Conservation (phyloP, 64 coral and sea anemone genomes). For the Pocillopora verrucosa region DNA sequence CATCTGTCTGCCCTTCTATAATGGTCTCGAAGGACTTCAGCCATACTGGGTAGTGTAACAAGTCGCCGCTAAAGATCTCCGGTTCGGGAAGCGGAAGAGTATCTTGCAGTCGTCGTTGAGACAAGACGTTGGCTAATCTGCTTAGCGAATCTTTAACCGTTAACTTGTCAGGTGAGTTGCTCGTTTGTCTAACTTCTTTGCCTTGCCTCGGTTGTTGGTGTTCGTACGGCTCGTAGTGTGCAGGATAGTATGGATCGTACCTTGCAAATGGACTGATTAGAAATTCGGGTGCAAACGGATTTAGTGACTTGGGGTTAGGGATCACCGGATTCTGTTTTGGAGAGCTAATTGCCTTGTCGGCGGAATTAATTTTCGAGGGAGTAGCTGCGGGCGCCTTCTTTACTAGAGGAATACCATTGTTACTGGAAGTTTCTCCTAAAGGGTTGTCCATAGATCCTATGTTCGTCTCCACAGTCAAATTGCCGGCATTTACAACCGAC, state of each 20-base stretch:
- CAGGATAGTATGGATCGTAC: neutral
- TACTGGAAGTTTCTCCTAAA: neutral
- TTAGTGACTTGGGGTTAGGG: too few species aligned
- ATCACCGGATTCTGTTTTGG: too few species aligned
- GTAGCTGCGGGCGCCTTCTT: neutral
- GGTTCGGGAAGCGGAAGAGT: slow-evolving; percentile 39
- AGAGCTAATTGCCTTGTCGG: too few species aligned
- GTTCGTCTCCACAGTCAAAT: slow-evolving; percentile 4
- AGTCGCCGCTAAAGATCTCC: slow-evolving; percentile 43
- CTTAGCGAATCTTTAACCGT: neutral
- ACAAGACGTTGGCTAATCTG: slow-evolving; percentile 31
- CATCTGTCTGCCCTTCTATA: slow-evolving; percentile 26
- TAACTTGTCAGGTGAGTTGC: neutral
- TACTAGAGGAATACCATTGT: neutral
- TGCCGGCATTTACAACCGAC: neutral
- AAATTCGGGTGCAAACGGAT: neutral
- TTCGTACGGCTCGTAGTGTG: neutral
- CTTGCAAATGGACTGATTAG: neutral
- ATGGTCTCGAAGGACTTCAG: slow-evolving; percentile 52
- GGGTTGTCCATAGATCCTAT: neutral
- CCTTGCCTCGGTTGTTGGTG: neutral
- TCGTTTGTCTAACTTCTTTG: neutral
- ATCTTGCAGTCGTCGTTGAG: slow-evolving; percentile 9
- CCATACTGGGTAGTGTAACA: slow-evolving; percentile 49
- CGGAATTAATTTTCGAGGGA: too few species aligned